These are phyloP conservation scores for Thermophis baileyi DNA, from an alignment of 2,113 vertebrate genomes.

Conservation along the genomic window DNA sequence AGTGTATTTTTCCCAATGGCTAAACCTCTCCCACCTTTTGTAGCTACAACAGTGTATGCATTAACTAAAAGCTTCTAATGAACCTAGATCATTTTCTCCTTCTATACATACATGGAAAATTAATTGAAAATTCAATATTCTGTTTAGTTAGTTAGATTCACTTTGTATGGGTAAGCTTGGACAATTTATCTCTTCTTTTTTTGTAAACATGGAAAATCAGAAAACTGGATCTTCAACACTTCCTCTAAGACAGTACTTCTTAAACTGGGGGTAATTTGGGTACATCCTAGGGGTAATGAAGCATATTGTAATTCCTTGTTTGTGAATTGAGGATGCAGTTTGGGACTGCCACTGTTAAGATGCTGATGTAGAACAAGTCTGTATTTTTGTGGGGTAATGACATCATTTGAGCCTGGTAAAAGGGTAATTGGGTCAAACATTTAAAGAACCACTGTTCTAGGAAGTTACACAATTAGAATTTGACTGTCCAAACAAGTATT, in stretches of 20 bases:
- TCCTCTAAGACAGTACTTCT: neutral
- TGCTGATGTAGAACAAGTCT: neutral
- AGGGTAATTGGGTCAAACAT: neutral
- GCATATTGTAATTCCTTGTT: neutral
- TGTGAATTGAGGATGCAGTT: neutral
- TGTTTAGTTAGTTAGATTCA: neutral
- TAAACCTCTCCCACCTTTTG: neutral
- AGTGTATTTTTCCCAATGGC: neutral
- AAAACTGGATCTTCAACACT: neutral
- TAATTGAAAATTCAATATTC: neutral
- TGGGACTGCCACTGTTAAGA: neutral
- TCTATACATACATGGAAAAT: neutral
- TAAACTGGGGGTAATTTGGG: neutral
- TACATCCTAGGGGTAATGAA: neutral
- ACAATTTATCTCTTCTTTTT: neutral
- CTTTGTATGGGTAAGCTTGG: neutral
- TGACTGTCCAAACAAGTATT: neutral
- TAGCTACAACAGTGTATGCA: neutral
- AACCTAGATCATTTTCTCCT: neutral
- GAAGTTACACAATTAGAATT: slow-evolving; percentile 9
- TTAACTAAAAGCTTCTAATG: neutral
- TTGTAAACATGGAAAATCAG: neutral
- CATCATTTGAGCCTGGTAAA: neutral
- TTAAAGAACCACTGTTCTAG: neutral
- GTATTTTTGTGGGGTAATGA: neutral